A percentile compares a stretch with the other conserved stretches of the same genome.
These are phyloP conservation scores for Aegotheles bennettii DNA, from an alignment of 2,113 vertebrate genomes.

Conservation along the genomic window DNA sequence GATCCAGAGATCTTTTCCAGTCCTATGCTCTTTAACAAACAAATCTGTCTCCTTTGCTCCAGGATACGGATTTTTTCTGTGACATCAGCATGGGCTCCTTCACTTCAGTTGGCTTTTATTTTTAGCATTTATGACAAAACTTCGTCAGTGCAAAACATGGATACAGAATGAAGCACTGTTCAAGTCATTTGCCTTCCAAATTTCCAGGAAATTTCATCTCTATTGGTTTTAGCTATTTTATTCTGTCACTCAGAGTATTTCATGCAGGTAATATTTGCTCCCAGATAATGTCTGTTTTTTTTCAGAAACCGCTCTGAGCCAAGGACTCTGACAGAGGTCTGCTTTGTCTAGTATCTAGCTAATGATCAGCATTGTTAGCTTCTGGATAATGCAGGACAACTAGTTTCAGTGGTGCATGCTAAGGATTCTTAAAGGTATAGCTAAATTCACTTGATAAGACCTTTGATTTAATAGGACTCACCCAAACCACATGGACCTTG, in stretches of 20 bases:
- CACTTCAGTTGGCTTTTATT: neutral
- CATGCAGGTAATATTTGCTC: neutral
- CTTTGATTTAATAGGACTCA: neutral
- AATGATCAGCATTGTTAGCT: neutral
- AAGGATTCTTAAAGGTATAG: neutral
- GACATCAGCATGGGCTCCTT: neutral
- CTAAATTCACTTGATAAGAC: neutral
- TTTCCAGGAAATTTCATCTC: conserved; percentile 9
- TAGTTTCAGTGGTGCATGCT: neutral
- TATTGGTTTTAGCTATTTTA: neutral
- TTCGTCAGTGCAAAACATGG: neutral
- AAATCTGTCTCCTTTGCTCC: neutral
- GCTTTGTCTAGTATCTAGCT: neutral
- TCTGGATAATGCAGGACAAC: neutral
- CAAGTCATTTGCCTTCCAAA: neutral
- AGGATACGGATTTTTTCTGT: neutral
- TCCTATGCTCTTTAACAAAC: neutral
- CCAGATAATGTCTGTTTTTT: neutral
- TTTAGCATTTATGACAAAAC: neutral
- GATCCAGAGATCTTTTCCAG: neutral
- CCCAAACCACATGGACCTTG: neutral
- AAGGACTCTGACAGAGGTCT: neutral
- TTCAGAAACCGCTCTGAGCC: neutral
- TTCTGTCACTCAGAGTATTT: neutral
- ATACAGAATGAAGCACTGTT: conserved; percentile 5